Conservation (phyloP, 2,113 vertebrate species). For the Sinocyclocheilus anophthalmus region DNA sequence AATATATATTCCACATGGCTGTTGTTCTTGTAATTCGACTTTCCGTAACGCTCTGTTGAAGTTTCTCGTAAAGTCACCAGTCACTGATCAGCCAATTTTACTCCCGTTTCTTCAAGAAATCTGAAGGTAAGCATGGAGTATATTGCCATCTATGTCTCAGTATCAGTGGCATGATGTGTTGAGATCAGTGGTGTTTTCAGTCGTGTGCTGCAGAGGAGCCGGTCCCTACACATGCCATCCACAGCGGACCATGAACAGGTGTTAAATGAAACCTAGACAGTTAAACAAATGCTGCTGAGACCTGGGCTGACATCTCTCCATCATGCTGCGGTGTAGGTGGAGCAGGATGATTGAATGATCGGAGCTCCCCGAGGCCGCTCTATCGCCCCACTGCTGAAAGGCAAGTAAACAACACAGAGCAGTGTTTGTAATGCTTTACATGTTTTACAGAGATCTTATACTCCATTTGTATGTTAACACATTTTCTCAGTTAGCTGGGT, state of each 20-base stretch:
- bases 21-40: too few species aligned
- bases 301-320: constrained; percentile 50
- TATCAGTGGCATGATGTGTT: neutral
- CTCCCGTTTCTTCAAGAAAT: too few species aligned
- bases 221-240: constrained; percentile 20
- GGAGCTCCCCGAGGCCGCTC: constrained; percentile 10
- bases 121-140: too few species aligned
- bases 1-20: too few species aligned
- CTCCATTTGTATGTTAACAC: neutral
- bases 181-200: neutral
- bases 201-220: too few species aligned
- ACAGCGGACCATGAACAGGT: constrained; percentile 40
- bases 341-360: constrained; percentile 10
- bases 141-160: neutral
- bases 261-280: constrained; percentile 50
- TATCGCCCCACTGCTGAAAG: constrained; percentile 14
- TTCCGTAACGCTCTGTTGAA: too few species aligned
- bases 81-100: too few species aligned
- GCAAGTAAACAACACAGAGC: constrained; percentile 1
- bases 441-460: neutral
- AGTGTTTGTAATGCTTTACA: neutral
- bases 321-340: constrained; percentile 34
- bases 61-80: too few species aligned
- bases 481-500: neutral
- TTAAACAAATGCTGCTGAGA: constrained; percentile 45